Evolutionary conservation across 2,113 vertebrate genomes (phyloP), one percentile per base, ranked within the genome.

Genomic region (Passer montanus): DNA sequence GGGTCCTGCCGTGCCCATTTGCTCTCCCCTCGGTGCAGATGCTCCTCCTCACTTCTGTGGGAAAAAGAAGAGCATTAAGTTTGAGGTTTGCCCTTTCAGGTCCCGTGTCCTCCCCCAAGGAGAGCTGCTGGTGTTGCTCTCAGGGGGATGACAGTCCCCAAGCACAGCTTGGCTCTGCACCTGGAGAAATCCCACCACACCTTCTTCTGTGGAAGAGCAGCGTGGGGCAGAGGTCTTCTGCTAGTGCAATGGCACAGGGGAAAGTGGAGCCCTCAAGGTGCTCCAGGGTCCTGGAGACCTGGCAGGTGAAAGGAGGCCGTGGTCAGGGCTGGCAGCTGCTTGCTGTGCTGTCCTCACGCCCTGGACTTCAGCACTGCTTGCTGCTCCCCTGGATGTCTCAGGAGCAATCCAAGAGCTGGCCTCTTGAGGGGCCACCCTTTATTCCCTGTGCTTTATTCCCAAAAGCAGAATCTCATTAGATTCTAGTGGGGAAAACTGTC

Each of bases 81-180:
- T 30, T 28, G 30, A 47, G 26, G 56, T 84, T 35, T 78, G 41
- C 19, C 4, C 53, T 87, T 70, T 20, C 66, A 63, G 33, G 13
- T 66, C 31, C 56, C 0, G 0, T 53, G 15, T 56, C 26, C 55
- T 72, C 8, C 24, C 13, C 7, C 1, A 3, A 11, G 74, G 11
- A 75, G 5, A 13, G 46, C 1, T 4, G 15, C 63, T 66, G 81
- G 60, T 1, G 2, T 10, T 33, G 53, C 31, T 76, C 15, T 44
- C 15, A 2, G 1, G 2, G 44, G 22, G 23, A 12, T 52, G 75
- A 37, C 31, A 75, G 15, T 7, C 3, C 3, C 46, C 14, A 4
- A 53, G 50, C 20, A 50, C 23, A 52, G 21, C 5, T 2, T 12
- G 43, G 2, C 77, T 93, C 59, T 33, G 59, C 1, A 0, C 41